phyloP scores from a whole-genome alignment of 2,888 invertebrate genomes.

The Mystacides longicornis region DNA sequence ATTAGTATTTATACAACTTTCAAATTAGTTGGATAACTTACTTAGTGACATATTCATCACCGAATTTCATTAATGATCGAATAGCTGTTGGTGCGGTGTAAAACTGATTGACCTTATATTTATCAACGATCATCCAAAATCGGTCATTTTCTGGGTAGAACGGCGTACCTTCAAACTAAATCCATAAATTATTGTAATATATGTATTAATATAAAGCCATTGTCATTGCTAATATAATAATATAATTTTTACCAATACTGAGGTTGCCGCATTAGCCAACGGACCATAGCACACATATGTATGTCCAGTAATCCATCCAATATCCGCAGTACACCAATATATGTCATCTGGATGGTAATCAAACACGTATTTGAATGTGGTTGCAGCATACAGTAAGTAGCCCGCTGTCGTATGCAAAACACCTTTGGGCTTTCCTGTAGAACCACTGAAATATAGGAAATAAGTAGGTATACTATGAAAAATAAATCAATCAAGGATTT shows the following conservation, averaged over 20 bases:
- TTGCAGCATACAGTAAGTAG: slow-evolving; percentile 87
- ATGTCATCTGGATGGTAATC: slow-evolving; percentile 79
- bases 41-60: slow-evolving; percentile 75
- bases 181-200: too few relatives aligned
- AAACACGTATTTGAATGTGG: slow-evolving; percentile 94
- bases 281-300: slow-evolving; percentile 94
- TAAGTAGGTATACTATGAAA: too few relatives aligned
- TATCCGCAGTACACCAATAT: slow-evolving; percentile 93
- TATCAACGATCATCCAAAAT: slow-evolving; percentile 88
- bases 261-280: slow-evolving; percentile 86
- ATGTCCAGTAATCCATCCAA: slow-evolving; percentile 95
- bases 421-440: slow-evolving; percentile 97
- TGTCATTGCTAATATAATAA: too few relatives aligned
- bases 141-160: slow-evolving; percentile 90
- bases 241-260: slow-evolving; percentile 88
- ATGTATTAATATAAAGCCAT: too few relatives aligned
- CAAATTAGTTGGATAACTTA: slow-evolving; percentile 37
- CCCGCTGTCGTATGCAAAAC: slow-evolving; percentile 94
- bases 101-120: slow-evolving; percentile 92
- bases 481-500: too few relatives aligned
- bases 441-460: slow-evolving; percentile 66
- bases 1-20: too few relatives aligned
- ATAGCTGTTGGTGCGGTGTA: slow-evolving; percentile 99
- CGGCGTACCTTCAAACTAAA: slow-evolving; percentile 93
- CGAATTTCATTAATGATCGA: slow-evolving; percentile 91